Base-by-base conservation (phyloP, 2,797 vertebrate species). In the Dromococcyx pavoninus region DNA sequence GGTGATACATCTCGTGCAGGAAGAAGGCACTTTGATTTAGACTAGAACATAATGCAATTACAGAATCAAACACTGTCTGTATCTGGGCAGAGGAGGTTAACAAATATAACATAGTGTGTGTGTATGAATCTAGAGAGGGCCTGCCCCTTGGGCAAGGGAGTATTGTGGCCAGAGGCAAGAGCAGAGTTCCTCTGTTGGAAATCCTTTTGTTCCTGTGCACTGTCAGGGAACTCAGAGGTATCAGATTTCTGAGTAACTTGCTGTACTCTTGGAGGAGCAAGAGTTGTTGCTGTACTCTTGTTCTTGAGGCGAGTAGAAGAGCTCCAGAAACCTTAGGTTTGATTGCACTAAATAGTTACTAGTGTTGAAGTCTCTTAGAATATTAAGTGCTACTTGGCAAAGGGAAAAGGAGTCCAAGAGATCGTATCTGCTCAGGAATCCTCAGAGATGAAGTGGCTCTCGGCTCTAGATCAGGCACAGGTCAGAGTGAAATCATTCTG, bases 191-290 rank as follows among this genome's bases (percentile, higher is more conserved):
- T 39, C 11, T 72, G 48, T 69, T 11, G 12, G 9, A 69, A 82
- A 16, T 18, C 44, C 13, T 24, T n/a, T 80, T 0, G 0, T 35
- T 80, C 13, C 15, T 71, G 44, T n/a, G 67, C 24, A 5, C 57
- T 83, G 27, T 13, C 30, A 21, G 57, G 27, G 67, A n/a, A 25
- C 8, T n/a, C 9, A 69, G 37, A 72, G 30, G 24, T 44, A 72
- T 16, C 66, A 43, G 33, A n/a, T 50, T 87, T 46, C 54, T 2
- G 11, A 67, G 65, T 17, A 35, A 27, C 28, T 74, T 41, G 3
- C 22, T 39, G 15, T n/a, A 44, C 14, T 7, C 60, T 50, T 61
- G 27, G 56, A 73, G 46, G 30, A 80, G 30, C 15, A 35, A n/a
- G n/a, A n/a, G n/a, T n/a, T n/a, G n/a, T n/a, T n/a, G n/a, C n/a